A percentile compares a stretch with the other conserved stretches of the same genome.
phyloP scores from a whole-genome alignment of 2,888 invertebrate species.

The Diogma glabrata region DNA sequence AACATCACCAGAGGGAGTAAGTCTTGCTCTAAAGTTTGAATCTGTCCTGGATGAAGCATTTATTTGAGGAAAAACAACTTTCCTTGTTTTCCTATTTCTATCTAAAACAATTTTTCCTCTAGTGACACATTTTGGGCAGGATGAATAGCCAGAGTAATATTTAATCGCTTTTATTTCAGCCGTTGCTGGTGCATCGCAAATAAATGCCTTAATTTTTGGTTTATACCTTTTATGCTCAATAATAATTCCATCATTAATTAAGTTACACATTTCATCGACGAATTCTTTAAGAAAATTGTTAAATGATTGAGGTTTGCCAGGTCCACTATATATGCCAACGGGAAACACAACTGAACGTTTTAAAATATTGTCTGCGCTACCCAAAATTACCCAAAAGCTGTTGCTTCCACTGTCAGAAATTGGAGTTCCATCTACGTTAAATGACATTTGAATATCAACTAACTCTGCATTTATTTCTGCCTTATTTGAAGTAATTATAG shows the following conservation, averaged over 20 bases:
- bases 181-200: background rate
- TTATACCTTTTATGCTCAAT: background rate
- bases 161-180: background rate
- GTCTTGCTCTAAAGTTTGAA: no score
- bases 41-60: no score
- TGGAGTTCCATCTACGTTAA: constrained; percentile 4
- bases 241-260: background rate
- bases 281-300: background rate
- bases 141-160: no score
- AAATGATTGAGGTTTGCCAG: background rate
- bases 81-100: no score
- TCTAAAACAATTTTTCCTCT: no score
- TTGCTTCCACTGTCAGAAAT: background rate
- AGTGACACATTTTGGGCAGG: no score
- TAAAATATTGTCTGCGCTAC: no score
- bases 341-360: no score
- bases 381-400: background rate
- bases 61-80: no score
- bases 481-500: background rate
- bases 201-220: background rate
- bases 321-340: no score
- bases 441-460: background rate
- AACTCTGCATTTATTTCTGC: background rate
- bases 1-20: no score
- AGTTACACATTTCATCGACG: background rate